Base-by-base conservation (phyloP, 2,888 invertebrate species). In the Gisinianus flammeolus region DNA sequence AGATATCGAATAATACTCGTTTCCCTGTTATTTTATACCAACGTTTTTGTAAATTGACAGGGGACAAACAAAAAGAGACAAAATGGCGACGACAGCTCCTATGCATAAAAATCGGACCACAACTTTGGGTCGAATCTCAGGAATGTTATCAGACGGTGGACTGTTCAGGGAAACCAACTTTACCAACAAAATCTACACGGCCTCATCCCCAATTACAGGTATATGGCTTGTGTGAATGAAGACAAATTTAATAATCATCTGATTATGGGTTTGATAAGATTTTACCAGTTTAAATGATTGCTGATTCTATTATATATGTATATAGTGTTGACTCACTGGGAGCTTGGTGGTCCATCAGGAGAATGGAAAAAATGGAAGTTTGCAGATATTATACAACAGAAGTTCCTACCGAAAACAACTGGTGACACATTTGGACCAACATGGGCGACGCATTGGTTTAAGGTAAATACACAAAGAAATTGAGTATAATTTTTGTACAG, bases 381-480 rank as follows among this genome's bases (percentile, higher is more conserved):
- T 35, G 56, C n/a, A 26, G 76, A 80, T 19, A 72, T 81, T 16
- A 71, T 76, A 8, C 54, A 80, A 22, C 80, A 84, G 52, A 77
- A 80, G 22, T 85, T 85, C 80, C 79, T 69, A 22, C 81, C 85
- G 8, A 81, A 79, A 1, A 80, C 80, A 76, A 69, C 86, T 22
- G 86, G 86, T 12, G 80, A 85, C 16, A 80, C 83, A 19, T 86
- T 86, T 82, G 87, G 87, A 22, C 86, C 85, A 54, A 88, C 88
- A 4, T 89, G 89, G 89, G 85, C 87, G 2, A 89, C 89, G 2
- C 88, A 89, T 84, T 89, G 89, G 88, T 89, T 89, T 81, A 86
- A 85, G 82, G 86, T 86, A 5, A 62, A 52, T 62, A 52, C 12
- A 56, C 67, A 8, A 24, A 22, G 10, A 4, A 3, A 24, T 24